These are phyloP conservation scores for Anhinga rufa DNA, from an alignment of 2,113 vertebrate species.

Conservation along the genomic window DNA sequence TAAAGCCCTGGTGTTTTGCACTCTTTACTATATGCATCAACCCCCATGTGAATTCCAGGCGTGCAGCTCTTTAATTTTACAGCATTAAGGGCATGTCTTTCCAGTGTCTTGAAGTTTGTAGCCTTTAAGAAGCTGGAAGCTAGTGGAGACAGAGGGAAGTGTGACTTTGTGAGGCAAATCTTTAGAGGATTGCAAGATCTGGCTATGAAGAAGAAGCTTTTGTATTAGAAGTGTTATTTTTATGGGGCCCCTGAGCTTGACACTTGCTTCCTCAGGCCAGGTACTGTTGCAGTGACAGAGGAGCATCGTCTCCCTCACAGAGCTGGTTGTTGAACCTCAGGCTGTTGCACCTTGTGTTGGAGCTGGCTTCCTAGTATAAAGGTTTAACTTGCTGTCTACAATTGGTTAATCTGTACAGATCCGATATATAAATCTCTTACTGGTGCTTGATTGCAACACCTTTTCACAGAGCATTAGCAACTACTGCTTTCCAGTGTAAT, in stretches of 20 bases:
- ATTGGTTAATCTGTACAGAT: background rate
- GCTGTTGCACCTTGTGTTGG: background rate
- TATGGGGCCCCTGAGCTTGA: background rate
- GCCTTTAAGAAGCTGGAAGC: background rate
- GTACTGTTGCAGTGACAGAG: background rate
- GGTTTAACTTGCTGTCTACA: background rate
- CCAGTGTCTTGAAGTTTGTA: background rate
- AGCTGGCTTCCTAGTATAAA: background rate
- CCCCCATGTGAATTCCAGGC: background rate
- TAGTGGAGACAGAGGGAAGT: background rate
- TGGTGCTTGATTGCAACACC: background rate
- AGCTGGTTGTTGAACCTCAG: background rate
- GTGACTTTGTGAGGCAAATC: background rate
- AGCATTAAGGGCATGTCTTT: background rate
- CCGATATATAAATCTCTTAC: background rate
- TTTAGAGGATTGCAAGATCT: background rate
- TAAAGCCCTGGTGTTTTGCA: slow-evolving; percentile 23
- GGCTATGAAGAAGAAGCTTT: background rate
- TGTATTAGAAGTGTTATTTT: background rate
- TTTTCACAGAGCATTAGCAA: background rate
- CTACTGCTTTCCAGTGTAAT: background rate
- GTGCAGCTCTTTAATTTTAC: background rate
- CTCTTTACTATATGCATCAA: slow-evolving; percentile 1
- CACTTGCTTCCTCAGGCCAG: background rate
- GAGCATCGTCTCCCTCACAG: background rate